These are phyloP conservation scores for Pterocles burchelli DNA, from an alignment of 2,113 vertebrate species.

Conservation along the genomic window DNA sequence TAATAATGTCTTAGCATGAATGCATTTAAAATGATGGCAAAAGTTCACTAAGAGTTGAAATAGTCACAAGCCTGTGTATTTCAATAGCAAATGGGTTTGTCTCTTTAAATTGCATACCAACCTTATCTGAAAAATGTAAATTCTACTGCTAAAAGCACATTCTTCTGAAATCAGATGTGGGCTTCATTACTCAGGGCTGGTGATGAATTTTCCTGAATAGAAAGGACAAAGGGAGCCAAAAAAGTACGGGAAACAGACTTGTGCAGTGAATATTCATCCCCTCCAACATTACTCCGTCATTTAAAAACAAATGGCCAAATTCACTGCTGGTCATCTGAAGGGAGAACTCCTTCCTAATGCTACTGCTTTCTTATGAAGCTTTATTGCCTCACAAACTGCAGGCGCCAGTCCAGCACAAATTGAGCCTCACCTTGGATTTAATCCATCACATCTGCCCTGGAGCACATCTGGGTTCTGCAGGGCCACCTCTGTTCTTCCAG, in stretches of 20 bases:
- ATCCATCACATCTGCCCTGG: neutral
- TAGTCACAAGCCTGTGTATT: neutral
- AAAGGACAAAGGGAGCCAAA: neutral
- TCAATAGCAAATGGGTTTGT: conserved; percentile 10
- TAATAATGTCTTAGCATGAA: neutral
- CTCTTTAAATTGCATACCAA: conserved; percentile 47
- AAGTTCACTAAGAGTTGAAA: neutral
- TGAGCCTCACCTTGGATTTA: neutral
- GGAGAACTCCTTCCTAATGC: neutral
- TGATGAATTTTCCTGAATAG: conserved; percentile 7
- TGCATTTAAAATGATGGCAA: neutral
- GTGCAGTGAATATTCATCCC: neutral
- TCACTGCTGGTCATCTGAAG: neutral
- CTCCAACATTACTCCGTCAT: neutral
- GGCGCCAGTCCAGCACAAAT: neutral
- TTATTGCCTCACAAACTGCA: neutral
- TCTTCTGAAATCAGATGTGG: conserved; percentile 44
- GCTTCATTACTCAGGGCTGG: conserved; percentile 7
- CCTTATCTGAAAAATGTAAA: conserved; percentile 63
- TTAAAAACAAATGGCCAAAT: neutral
- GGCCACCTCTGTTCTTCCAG: neutral
- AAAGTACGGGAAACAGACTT: neutral
- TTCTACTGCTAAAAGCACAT: conserved; percentile 56
- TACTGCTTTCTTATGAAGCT: neutral
- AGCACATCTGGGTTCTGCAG: neutral